Conservation (phyloP, 2,113 vertebrate genomes). For the Dromaius novaehollandiae region DNA sequence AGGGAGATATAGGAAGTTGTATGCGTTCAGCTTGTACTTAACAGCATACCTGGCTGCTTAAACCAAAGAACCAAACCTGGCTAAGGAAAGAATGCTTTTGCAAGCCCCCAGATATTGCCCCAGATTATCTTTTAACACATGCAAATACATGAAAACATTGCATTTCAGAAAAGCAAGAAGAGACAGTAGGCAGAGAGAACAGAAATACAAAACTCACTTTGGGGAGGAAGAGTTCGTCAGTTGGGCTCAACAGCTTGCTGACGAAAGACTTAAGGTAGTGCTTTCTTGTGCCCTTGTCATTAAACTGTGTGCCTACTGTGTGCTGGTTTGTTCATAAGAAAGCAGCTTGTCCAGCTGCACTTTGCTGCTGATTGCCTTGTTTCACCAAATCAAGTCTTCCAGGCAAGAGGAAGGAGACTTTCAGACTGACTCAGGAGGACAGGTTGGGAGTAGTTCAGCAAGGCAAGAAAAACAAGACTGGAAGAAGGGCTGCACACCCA, state of each 20-base stretch:
- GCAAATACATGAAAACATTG: not conserved
- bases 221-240: not conserved
- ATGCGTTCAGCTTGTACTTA: not conserved
- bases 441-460: not conserved
- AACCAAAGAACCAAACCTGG: not conserved
- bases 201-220: conserved; percentile 22
- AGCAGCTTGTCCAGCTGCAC: not conserved
- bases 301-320: not conserved
- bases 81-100: not conserved
- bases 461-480: not conserved
- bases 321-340: not conserved
- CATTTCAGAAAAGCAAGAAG: not conserved
- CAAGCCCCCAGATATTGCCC: not conserved
- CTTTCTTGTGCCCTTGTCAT: not conserved
- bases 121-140: not conserved
- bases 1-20: not conserved
- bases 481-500: not conserved
- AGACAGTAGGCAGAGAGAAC: not conserved
- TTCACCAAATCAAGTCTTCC: not conserved
- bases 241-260: not conserved
- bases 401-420: not conserved
- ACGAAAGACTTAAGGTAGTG: not conserved
- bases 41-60: not conserved
- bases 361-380: not conserved
- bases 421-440: not conserved